These are phyloP conservation scores for Tragelaphus scriptus DNA, from an alignment of 2,113 vertebrate genomes.

Conservation along the genomic window DNA sequence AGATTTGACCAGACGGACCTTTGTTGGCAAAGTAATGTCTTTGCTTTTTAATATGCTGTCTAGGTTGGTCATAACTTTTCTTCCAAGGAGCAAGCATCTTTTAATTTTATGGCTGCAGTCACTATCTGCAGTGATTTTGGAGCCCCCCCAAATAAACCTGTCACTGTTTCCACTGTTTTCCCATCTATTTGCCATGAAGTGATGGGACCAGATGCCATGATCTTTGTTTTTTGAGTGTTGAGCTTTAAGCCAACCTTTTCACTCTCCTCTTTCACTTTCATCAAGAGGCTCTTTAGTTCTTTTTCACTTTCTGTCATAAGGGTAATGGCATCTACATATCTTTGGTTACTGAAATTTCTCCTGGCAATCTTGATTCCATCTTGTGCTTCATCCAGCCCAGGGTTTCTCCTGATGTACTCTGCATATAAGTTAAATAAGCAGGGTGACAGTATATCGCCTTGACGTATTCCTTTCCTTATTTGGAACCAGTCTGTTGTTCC, in stretches of 20 bases:
- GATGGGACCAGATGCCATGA: not conserved
- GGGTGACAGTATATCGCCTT: not conserved
- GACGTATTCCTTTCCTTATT: rapidly evolving
- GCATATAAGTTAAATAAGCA: not conserved
- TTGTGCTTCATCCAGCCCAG: not conserved
- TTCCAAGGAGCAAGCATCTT: not conserved
- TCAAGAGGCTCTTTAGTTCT: not conserved
- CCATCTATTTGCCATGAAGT: not conserved
- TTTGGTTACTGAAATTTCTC: not conserved
- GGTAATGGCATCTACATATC: not conserved
- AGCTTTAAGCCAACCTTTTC: not conserved
- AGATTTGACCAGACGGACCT: no score
- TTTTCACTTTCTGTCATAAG: not conserved
- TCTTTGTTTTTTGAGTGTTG: not conserved
- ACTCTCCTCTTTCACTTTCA: not conserved
- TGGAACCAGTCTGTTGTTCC: not conserved
- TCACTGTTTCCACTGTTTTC: not conserved
- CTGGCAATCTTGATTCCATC: not conserved
- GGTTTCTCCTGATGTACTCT: not conserved
- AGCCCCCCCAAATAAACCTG: not conserved
- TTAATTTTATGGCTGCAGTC: not conserved
- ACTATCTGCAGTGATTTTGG: not conserved
- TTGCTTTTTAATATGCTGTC: not conserved
- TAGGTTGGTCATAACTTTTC: not conserved
- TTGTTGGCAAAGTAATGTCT: not conserved